phyloP scores from a whole-genome alignment of 1,140 invertebrate genomes.

The Brachionus angularis region DNA sequence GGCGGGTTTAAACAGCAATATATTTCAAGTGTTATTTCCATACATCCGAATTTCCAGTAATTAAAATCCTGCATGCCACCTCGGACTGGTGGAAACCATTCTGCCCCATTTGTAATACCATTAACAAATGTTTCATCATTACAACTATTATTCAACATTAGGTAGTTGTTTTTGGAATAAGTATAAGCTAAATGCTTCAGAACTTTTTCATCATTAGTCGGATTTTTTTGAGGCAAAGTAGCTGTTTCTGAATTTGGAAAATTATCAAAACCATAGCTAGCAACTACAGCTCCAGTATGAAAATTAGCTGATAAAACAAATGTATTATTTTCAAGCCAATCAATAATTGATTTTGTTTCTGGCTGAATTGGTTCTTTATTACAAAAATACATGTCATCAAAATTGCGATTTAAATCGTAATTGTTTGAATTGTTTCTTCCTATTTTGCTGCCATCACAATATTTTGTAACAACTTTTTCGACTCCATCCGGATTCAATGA shows the following conservation, averaged over 20 bases:
- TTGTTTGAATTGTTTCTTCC: constrained; percentile 77
- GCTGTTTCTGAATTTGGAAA: neutral
- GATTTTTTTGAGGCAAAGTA: neutral
- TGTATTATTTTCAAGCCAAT: constrained; percentile 76
- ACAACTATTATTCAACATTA: neutral
- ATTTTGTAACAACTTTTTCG: neutral
- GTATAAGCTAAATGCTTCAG: neutral
- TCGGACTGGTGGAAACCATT: neutral
- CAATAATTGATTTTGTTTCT: constrained; percentile 83
- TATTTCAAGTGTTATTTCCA: constrained; percentile 94
- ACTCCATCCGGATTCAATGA: constrained; percentile 75
- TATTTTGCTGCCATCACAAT: constrained; percentile 63
- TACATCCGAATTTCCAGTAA: constrained; percentile 92
- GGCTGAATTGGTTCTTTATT: constrained; percentile 62
- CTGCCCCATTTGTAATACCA: neutral
- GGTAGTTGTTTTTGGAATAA: neutral
- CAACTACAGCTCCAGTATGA: constrained; percentile 85
- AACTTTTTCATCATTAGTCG: neutral
- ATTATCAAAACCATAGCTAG: constrained; percentile 69
- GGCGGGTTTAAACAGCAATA: constrained; percentile 91
- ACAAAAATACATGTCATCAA: constrained; percentile 68
- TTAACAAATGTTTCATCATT: neutral
- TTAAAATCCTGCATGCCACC: constrained; percentile 97
- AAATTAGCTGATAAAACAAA: constrained; percentile 95
- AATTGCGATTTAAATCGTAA: constrained; percentile 91